Evolutionary conservation across 2,888 invertebrate species (phyloP), one percentile per base, ranked within the genome.

Genomic region (Coecobrya sp.): DNA sequence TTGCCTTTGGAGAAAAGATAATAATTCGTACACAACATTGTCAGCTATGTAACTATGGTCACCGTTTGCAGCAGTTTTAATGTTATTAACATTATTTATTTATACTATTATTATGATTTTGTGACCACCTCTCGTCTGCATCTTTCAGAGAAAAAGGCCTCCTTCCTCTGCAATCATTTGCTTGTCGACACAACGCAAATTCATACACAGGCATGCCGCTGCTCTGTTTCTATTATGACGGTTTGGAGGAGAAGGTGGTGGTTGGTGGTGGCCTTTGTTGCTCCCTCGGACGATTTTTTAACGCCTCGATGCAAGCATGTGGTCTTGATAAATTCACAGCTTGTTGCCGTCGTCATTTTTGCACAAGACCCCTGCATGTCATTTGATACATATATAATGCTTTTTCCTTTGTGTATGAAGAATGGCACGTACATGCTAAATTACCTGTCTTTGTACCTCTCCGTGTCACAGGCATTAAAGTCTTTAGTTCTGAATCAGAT

Each of bases 281-380:
- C 76, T 87, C 36, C 25, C 22, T 62, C 52, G 52, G 65, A 79
- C 73, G 22, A 87, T 87, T 87, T 87, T 87, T 73, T 36, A 87
- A 45, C 73, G 76, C 86, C 25, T 76, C 59, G 30, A 81, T 36
- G 55, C 16, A 87, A 76, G 87, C 68, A 86, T 79, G 86, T 86
- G 86, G 91, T 86, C 91, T 7, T 59, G 49, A 70, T 76, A 76
- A 27, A 62, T 55, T 55, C 85, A n/a, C 85, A 76, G 85, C 65
- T 82, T 84, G 89, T 89, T 27, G 84, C 84, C 84, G 89, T 89
- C 89, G 62, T 84, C 89, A 73, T 73, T 90, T 90, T 85, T 45
- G 89, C 89, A 89, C n/a, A 76, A 59, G 52, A 65, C 88, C 79
- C 36, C 76, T 73, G 36, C 36, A 27, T 82, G 82, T 84, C 70